Evolutionary conservation across 2,113 vertebrate genomes (phyloP), one percentile per base, ranked within the genome.

Genomic region (Macquaria australasica): DNA sequence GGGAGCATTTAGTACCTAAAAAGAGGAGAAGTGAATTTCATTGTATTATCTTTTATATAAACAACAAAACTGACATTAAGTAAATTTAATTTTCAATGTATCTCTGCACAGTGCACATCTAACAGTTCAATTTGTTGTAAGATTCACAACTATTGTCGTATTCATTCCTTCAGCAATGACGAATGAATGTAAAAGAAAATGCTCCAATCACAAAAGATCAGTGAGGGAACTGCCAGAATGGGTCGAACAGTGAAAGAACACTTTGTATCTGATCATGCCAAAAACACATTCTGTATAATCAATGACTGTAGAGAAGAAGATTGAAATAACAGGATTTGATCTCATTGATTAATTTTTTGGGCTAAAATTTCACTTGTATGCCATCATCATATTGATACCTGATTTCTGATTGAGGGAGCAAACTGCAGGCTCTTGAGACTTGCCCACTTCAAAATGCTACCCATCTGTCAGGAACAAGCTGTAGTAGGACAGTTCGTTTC

Each of bases 391-490:
- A 21, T n/a, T 31, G 63, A 69, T 28, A 25, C 0, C 0, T 23
- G 11, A 75, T 18, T 50, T 62, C 1, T 60, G 31, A 69, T 23
- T 10, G 23, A n/a, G 18, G 3, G 55, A 64, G 11, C n/a, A 21
- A 31, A 72, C 34, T 28, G 16, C 45, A 7, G 21, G 34, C 56
- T 39, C 21, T 3, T 28, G 10, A 60, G 71, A 62, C 20, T 37
- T 25, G 6, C 51, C 66, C 53, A 62, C 55, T 64, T 78, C 4
- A 62, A 56, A 72, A 74, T 83, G 39, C 31, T 21, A 1, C n/a
- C 80, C 73, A 77, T 79, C 79, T 76, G 80, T 56, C 7, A 58
- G 56, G 41, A 69, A 70, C 58, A 23, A 56, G 39, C 70, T 75
- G 50, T 2, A 16, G 71, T 1, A 59, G 55, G 67, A 73, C 48